Conservation (phyloP, 1,140 invertebrate genomes). For the Cherax quadricarinatus region DNA sequence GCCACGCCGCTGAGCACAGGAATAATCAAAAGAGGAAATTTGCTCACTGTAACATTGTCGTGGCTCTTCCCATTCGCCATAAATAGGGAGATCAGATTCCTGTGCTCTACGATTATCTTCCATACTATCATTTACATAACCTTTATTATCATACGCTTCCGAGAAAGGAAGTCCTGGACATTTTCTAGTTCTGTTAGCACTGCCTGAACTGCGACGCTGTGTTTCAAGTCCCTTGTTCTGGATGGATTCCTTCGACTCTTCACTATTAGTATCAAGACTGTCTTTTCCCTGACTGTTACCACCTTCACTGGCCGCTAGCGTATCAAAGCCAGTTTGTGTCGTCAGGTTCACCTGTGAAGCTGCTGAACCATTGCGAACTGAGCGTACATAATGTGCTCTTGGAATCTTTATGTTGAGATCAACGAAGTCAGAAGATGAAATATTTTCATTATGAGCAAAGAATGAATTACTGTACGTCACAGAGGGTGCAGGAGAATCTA, state of each 20-base stretch:
- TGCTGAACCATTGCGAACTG: conserved; percentile 51
- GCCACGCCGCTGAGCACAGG: background rate
- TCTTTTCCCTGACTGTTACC: conserved; percentile 83
- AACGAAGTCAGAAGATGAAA: conserved; percentile 82
- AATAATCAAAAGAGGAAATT: background rate
- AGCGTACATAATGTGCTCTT: conserved; percentile 58
- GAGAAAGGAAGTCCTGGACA: conserved; percentile 76
- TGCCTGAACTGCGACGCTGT: conserved; percentile 80
- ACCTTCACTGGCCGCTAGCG: conserved; percentile 62
- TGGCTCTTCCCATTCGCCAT: conserved; percentile 40
- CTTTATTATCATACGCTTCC: conserved; percentile 75
- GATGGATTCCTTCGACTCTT: conserved; percentile 85
- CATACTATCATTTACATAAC: conserved; percentile 75
- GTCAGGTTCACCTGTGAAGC: conserved; percentile 56
- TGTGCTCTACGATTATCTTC: conserved; percentile 23
- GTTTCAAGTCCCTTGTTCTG: conserved; percentile 81
- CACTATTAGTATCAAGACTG: conserved; percentile 89
- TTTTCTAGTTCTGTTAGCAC: conserved; percentile 76
- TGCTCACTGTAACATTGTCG: background rate
- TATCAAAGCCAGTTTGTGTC: conserved; percentile 31
- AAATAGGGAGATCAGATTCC: conserved; percentile 1
- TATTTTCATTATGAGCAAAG: conserved; percentile 84
- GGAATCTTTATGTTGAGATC: conserved; percentile 55
- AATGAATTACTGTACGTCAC: conserved; percentile 70
- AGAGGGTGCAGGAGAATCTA: conserved; percentile 49